phyloP scores from a whole-genome alignment of 2,113 vertebrate genomes.

The Centropristis striata region DNA sequence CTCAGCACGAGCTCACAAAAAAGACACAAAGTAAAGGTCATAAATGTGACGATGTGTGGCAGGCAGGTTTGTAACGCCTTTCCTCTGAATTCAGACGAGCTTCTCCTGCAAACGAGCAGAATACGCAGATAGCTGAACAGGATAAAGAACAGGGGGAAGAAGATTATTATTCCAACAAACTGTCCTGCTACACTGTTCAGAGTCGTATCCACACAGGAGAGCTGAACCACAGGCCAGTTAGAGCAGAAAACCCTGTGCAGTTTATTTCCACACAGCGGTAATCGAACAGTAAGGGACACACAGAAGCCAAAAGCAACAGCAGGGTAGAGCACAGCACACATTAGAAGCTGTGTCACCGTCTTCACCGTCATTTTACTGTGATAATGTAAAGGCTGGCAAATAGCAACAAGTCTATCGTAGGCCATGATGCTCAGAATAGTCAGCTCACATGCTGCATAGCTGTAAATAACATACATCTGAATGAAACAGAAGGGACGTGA shows the following conservation, averaged over 20 bases:
- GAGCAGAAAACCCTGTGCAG: conserved; percentile 28
- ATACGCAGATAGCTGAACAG: conserved; percentile 36
- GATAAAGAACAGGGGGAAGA: conserved; percentile 18
- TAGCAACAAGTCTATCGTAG: conserved; percentile 48
- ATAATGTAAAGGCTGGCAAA: conserved; percentile 54
- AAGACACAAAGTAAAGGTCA: not conserved
- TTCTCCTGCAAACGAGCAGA: conserved; percentile 14
- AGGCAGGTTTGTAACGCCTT: conserved; percentile 54
- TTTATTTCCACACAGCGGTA: conserved; percentile 34
- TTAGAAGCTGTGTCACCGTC: not conserved
- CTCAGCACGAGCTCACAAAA: conserved; percentile 26
- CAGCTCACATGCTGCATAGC: not conserved
- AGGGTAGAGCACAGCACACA: not conserved
- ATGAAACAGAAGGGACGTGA: conserved; percentile 25
- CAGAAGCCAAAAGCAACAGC: not conserved
- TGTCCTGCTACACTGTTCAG: not conserved
- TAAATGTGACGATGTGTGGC: conserved; percentile 43
- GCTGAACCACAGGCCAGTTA: conserved; percentile 30
- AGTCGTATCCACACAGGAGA: conserved; percentile 36
- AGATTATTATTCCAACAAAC: rapidly evolving
- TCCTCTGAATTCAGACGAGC: conserved; percentile 11
- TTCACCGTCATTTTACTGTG: conserved; percentile 12
- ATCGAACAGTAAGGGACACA: not conserved
- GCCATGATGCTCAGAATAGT: conserved; percentile 38
- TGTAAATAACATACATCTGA: conserved; percentile 39